These are phyloP conservation scores for Nesoenas mayeri DNA, from an alignment of 2,113 vertebrate species.

Conservation along the genomic window DNA sequence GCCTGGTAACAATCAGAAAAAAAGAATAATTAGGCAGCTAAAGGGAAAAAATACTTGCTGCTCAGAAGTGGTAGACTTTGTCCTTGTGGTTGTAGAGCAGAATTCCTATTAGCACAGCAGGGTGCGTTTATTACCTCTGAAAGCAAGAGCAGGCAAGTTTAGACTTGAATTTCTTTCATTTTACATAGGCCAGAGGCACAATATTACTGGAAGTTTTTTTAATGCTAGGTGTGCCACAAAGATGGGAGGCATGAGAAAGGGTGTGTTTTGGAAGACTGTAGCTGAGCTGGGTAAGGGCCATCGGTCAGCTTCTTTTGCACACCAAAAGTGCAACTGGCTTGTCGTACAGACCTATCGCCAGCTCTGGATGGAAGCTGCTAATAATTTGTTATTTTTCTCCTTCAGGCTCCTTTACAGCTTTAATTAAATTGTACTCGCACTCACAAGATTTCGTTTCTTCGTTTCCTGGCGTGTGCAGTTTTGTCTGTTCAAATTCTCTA, in stretches of 20 bases:
- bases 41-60: not conserved
- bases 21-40: not conserved
- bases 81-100: not conserved
- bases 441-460: not conserved
- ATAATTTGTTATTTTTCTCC: conserved; percentile 33
- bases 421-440: conserved; percentile 37
- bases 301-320: conserved; percentile 49
- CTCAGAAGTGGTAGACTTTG: conserved; percentile 14
- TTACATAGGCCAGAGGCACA: conserved; percentile 18
- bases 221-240: conserved; percentile 4
- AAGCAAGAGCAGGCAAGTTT: conserved; percentile 14
- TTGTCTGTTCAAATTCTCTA: not conserved
- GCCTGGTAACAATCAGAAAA: not conserved
- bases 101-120: not conserved
- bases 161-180: conserved; percentile 48
- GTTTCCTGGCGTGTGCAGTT: not conserved
- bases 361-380: conserved; percentile 12
- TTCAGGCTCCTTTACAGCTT: conserved; percentile 21
- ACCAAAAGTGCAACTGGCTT: not conserved
- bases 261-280: conserved; percentile 4
- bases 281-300: not conserved
- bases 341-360: not conserved
- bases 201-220: conserved; percentile 45
- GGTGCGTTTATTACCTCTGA: not conserved
- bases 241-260: conserved; percentile 39